A percentile compares a stretch with the other conserved stretches of the same genome.
phyloP scores from a whole-genome alignment of 2,888 invertebrate species.

The Drosophila kuntzei region DNA sequence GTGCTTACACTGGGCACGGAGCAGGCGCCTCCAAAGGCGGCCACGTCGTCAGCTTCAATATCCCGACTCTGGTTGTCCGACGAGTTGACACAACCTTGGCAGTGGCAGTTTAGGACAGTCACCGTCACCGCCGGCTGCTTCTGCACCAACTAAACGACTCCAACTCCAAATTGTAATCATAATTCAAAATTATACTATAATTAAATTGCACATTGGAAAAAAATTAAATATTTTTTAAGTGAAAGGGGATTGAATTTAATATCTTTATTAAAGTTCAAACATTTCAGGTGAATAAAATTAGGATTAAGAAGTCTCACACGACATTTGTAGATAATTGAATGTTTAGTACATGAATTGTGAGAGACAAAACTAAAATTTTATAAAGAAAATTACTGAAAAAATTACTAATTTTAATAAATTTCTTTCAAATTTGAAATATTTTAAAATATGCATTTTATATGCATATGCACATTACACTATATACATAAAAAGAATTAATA shows the following conservation, averaged over 20 bases:
- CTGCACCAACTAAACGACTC: constrained; percentile 68
- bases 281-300: not conserved
- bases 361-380: not conserved
- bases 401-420: no score
- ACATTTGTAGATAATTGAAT: no score
- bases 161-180: not conserved
- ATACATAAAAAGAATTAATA: not conserved
- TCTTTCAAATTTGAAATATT: no score
- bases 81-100: constrained; percentile 37
- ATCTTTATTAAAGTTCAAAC: not conserved
- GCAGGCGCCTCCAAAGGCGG: constrained; percentile 9
- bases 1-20: constrained; percentile 76
- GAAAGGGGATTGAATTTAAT: constrained; percentile 21
- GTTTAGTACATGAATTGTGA: not conserved
- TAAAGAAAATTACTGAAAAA: not conserved
- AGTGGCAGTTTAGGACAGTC: constrained; percentile 84
- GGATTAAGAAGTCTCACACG: not conserved
- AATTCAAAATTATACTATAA: constrained; percentile 9
- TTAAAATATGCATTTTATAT: not conserved
- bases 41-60: constrained; percentile 18
- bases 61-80: constrained; percentile 44
- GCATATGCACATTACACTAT: not conserved
- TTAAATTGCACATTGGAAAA: constrained; percentile 40
- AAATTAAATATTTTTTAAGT: no score
- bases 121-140: constrained; percentile 85